Percentiles rank a stretch among this genome's conserved stretches.
Evolutionary conservation across 1,140 invertebrate species (phyloP).

Genomic region (Limonius californicus): DNA sequence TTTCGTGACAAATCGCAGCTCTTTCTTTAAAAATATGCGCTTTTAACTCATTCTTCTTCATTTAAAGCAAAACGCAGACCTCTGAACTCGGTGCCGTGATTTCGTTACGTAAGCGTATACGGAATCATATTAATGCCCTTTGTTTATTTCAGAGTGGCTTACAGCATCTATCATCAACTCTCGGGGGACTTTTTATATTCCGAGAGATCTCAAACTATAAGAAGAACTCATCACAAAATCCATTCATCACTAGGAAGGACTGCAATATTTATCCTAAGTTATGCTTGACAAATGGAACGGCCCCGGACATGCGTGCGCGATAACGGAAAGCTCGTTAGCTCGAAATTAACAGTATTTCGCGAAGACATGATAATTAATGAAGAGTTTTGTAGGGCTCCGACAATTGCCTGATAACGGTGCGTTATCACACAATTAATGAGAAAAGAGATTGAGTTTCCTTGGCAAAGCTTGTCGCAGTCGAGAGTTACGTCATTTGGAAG

Average conservation of each 20-base stretch:
- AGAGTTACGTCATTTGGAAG: too few species aligned
- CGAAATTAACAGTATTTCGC: conserved; percentile 28
- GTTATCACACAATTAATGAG: conserved; percentile 36
- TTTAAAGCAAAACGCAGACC: not conserved
- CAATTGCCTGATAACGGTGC: conserved; percentile 32
- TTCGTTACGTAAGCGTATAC: not conserved
- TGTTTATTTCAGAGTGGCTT: conserved; percentile 11
- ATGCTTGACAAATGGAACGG: conserved; percentile 24
- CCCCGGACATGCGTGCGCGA: conserved; percentile 18
- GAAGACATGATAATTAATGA: conserved; percentile 32
- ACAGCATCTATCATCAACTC: conserved; percentile 18
- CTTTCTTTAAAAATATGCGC: not conserved
- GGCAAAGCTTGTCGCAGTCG: not conserved
- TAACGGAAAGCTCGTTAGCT: conserved; percentile 25
- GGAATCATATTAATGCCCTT: not conserved
- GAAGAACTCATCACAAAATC: conserved; percentile 17
- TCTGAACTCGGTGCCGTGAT: not conserved
- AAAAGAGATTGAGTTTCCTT: conserved; percentile 29
- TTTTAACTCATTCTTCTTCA: not conserved
- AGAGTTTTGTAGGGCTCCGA: conserved; percentile 27
- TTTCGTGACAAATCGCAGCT: not conserved
- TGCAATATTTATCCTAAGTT: conserved; percentile 22
- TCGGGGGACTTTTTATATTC: conserved; percentile 18
- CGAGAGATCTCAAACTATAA: conserved; percentile 14
- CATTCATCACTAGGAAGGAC: conserved; percentile 16